Percentiles rank a stretch among this genome's conserved stretches.
phyloP scores from a whole-genome alignment of 2,888 invertebrate genomes.

The Monochamus alternatus region DNA sequence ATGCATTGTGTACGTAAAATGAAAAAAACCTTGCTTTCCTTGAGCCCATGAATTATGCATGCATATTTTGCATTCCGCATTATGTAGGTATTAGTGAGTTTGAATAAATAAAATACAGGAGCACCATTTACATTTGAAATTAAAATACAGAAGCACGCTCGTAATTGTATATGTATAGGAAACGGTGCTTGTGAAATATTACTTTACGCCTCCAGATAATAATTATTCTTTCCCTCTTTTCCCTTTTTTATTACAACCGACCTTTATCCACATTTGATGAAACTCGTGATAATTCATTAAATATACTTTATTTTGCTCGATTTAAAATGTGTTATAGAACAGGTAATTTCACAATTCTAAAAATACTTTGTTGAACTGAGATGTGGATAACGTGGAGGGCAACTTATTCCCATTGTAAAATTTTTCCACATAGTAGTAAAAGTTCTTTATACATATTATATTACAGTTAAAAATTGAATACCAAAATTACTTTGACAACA shows the following conservation, averaged over 20 bases:
- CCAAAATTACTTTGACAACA: too few relatives aligned
- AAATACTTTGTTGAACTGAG: too few relatives aligned
- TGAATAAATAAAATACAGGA: constrained; percentile 9
- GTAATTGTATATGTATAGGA: neutral
- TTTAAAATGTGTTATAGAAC: neutral
- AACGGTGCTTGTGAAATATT: neutral
- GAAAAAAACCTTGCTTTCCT: neutral
- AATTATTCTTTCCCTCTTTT: too few relatives aligned
- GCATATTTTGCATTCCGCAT: constrained; percentile 4
- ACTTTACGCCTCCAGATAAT: neutral
- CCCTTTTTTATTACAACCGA: too few relatives aligned
- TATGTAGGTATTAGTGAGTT: constrained; percentile 8
- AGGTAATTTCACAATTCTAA: neutral
- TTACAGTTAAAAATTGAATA: too few relatives aligned
- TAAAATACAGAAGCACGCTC: constrained; percentile 8
- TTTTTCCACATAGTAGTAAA: too few relatives aligned
- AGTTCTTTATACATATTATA: too few relatives aligned
- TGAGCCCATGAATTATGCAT: constrained; percentile 1
- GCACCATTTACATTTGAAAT: constrained; percentile 7
- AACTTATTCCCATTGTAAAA: too few relatives aligned
- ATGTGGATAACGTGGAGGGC: too few relatives aligned
- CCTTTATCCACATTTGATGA: too few relatives aligned
- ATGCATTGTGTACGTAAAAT: neutral
- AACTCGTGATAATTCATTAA: too few relatives aligned
- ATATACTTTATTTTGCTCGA: too few relatives aligned